phyloP scores from a whole-genome alignment of 37 sponge, comb jelly and placozoan genomes.

The Cliona cf. orientalis region DNA sequence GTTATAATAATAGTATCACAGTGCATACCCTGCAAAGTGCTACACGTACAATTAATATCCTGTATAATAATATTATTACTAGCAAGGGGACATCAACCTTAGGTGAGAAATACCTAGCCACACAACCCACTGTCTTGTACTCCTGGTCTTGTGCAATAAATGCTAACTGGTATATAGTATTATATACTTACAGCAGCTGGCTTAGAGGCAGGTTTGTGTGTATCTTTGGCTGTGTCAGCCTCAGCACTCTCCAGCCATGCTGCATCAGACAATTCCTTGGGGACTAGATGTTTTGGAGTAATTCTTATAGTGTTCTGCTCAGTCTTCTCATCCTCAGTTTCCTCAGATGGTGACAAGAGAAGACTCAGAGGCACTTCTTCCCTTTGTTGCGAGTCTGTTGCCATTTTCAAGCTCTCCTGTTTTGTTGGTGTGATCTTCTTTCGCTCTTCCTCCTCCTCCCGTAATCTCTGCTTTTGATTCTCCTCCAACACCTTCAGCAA shows the following conservation, averaged over 20 bases:
- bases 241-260: conserved; percentile 66
- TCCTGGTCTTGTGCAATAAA: too few relatives aligned
- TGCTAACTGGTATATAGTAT: too few relatives aligned
- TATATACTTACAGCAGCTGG: too few relatives aligned
- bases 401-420: conserved; percentile 22
- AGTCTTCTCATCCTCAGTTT: not conserved
- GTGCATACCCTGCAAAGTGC: too few relatives aligned
- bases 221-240: conserved; percentile 2
- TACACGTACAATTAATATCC: too few relatives aligned
- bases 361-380: not conserved
- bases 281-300: not conserved
- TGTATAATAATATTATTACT: too few relatives aligned
- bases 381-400: not conserved
- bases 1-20: too few relatives aligned
- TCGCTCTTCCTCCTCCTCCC: conserved; percentile 27
- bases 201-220: not conserved
- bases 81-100: too few relatives aligned
- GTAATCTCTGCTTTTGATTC: conserved; percentile 8
- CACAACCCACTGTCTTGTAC: too few relatives aligned
- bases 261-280: conserved; percentile 11
- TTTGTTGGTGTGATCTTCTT: conserved; percentile 11
- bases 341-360: not conserved
- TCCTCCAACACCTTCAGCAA: conserved; percentile 43
- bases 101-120: too few relatives aligned
- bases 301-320: not conserved